Conservation (phyloP, 2,888 invertebrate genomes). For the Heliconius aoede region DNA sequence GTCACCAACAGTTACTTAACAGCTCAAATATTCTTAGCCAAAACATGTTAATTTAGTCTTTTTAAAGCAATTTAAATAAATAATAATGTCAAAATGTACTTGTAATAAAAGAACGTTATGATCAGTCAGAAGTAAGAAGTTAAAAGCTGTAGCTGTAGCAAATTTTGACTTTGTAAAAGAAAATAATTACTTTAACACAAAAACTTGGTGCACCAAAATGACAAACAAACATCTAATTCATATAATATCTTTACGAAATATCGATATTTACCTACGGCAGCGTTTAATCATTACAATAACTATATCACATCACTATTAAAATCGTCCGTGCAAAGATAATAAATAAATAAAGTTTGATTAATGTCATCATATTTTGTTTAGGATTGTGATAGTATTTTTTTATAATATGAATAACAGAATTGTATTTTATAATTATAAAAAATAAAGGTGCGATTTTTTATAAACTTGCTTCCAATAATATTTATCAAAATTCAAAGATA, state of each 20-base stretch:
- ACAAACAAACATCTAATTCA: constrained; percentile 4
- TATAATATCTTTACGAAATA: neutral
- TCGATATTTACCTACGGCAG: constrained; percentile 3
- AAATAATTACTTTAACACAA: neutral
- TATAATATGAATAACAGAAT: no score
- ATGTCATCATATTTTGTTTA: neutral
- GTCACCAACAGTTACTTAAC: neutral
- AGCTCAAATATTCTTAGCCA: neutral
- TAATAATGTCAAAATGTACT: neutral
- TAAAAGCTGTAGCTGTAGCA: neutral
- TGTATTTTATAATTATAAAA: neutral
- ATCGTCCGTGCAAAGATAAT: neutral
- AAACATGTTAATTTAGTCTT: neutral
- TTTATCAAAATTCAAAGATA: neutral
- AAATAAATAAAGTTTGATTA: neutral
- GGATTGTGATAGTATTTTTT: neutral
- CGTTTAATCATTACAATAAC: neutral
- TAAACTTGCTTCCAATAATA: constrained; percentile 9
- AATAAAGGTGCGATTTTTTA: neutral
- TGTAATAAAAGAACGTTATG: neutral
- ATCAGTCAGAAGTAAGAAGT: neutral
- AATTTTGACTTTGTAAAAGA: neutral
- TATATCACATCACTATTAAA: constrained; percentile 12
- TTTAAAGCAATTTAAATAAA: neutral
- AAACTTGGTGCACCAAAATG: neutral